A percentile compares a stretch with the other conserved stretches of the same genome.
Evolutionary conservation across 1,140 invertebrate genomes (phyloP).

Genomic region (Zelostemma sp.): DNA sequence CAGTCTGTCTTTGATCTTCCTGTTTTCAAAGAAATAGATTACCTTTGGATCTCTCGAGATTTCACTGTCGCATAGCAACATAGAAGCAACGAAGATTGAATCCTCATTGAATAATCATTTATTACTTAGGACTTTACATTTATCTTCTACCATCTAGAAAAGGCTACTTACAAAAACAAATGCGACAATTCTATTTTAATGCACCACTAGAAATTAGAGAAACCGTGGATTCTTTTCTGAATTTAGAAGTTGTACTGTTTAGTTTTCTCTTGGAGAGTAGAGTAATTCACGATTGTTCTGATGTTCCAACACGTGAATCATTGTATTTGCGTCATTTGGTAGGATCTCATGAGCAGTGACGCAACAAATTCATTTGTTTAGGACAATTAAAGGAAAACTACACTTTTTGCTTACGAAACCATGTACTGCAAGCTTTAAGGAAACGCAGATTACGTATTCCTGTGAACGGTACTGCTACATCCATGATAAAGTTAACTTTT

Average conservation of each 20-base stretch:
- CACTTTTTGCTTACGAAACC: background rate
- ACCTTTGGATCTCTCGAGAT: slow-evolving; percentile 11
- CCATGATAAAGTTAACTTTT: no score
- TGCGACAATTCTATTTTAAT: background rate
- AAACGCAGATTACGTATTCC: background rate
- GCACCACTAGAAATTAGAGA: background rate
- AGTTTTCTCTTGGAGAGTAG: background rate
- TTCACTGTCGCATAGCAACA: slow-evolving; percentile 14
- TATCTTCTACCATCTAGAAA: background rate
- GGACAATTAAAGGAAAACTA: slow-evolving; percentile 3
- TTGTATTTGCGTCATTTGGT: background rate
- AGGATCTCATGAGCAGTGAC: background rate
- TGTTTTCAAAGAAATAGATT: slow-evolving; percentile 27
- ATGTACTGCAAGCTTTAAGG: background rate
- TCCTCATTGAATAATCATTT: slow-evolving; percentile 11
- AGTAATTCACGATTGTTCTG: background rate
- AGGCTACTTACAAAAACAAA: background rate
- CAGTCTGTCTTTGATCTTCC: slow-evolving; percentile 26
- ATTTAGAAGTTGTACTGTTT: no score
- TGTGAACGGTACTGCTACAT: no score
- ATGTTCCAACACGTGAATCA: background rate
- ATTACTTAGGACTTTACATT: background rate
- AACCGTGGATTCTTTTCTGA: background rate
- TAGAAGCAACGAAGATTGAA: slow-evolving; percentile 8
- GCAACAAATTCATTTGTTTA: slow-evolving; percentile 10